Evolutionary conservation across 2,113 vertebrate species (phyloP).

Genomic region (Gorilla gorilla): DNA sequence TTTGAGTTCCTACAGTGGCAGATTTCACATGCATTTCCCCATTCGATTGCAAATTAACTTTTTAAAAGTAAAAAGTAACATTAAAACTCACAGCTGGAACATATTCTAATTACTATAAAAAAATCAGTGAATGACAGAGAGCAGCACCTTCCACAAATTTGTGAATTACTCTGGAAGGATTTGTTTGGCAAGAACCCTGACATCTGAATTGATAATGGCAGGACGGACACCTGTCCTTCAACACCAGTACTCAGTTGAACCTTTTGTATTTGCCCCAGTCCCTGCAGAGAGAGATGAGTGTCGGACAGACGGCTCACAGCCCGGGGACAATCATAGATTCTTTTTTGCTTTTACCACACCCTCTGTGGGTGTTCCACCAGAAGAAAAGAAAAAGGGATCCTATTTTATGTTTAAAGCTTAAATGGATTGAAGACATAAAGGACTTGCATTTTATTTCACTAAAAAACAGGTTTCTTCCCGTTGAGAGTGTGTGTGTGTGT

Average conservation of each 20-base stretch:
- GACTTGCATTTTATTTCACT: constrained; percentile 55
- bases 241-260: no score
- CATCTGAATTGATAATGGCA: neutral
- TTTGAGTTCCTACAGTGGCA: neutral
- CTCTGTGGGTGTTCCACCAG: constrained; percentile 35
- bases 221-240: neutral
- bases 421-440: constrained; percentile 38
- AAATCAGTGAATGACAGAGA: neutral
- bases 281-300: neutral
- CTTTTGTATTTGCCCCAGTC: neutral
- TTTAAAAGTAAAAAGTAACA: neutral
- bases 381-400: neutral
- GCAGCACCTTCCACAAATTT: neutral
- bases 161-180: neutral
- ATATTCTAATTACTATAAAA: neutral
- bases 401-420: constrained; percentile 58
- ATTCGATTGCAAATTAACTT: neutral
- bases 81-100: neutral
- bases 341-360: constrained; percentile 13
- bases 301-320: accelerated
- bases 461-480: constrained; percentile 56
- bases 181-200: neutral
- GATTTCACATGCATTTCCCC: neutral
- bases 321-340: neutral
- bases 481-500: no score